These are phyloP conservation scores for Aphelocoma californica DNA, from an alignment of 2,797 vertebrate genomes.

Conservation along the genomic window DNA sequence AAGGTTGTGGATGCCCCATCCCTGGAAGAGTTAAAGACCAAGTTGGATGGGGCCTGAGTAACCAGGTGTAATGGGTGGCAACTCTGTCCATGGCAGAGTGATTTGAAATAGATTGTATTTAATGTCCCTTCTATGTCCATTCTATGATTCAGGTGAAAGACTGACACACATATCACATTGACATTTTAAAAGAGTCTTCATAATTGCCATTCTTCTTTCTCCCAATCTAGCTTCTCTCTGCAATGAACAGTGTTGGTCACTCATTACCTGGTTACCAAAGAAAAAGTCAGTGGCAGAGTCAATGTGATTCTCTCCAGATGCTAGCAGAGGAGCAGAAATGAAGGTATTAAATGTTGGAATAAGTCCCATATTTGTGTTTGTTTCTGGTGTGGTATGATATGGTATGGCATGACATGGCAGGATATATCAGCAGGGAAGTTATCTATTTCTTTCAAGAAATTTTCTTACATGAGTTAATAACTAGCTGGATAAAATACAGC, in stretches of 20 bases:
- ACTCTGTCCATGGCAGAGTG: background rate
- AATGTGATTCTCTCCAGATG: background rate
- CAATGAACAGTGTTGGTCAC: background rate
- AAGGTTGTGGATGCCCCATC: background rate
- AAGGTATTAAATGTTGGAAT: background rate
- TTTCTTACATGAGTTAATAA: background rate
- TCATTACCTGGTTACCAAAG: background rate
- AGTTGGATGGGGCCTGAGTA: background rate
- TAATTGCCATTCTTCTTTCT: background rate
- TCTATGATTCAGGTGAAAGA: background rate
- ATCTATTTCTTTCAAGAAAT: background rate
- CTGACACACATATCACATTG: background rate
- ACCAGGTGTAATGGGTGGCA: background rate
- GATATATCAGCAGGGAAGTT: background rate
- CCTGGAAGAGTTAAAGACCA: background rate
- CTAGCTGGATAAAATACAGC: background rate
- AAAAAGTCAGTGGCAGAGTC: background rate
- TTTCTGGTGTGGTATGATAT: background rate
- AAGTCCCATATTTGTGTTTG: background rate
- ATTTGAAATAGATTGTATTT: background rate
- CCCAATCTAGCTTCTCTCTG: background rate
- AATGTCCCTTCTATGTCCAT: background rate
- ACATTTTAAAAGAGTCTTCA: background rate
- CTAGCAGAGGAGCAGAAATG: background rate
- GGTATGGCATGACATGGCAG: background rate